phyloP scores from a whole-genome alignment of 30 jellyfish, hydroid and myxozoan genomes.

The Hydra vulgaris region DNA sequence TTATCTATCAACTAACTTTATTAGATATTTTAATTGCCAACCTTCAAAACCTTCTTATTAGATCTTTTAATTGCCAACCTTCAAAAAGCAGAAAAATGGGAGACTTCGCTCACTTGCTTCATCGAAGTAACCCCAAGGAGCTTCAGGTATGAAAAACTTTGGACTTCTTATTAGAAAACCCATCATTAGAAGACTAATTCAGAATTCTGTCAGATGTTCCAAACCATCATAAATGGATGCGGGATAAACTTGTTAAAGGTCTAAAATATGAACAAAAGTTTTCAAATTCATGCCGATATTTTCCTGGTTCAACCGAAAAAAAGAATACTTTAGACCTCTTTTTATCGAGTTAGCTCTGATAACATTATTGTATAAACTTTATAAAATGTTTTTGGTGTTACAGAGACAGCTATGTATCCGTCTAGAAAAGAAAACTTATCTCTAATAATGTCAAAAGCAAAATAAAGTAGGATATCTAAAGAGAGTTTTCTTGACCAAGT shows the following conservation, averaged over 20 bases:
- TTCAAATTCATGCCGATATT: background rate
- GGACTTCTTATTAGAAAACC: background rate
- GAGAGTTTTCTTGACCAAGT: background rate
- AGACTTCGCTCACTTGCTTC: background rate
- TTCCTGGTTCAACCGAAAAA: constrained; percentile 7
- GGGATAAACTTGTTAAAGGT: background rate
- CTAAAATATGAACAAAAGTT: constrained; percentile 2
- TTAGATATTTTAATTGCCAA: background rate
- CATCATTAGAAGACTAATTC: background rate
- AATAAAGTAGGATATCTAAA: background rate
- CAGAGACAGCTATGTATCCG: background rate
- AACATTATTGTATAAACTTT: background rate
- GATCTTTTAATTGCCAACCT: too few species aligned
- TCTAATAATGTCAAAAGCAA: background rate
- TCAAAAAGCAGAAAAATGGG: background rate
- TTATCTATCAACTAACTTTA: background rate
- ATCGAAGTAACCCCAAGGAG: background rate
- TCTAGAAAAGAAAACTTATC: background rate
- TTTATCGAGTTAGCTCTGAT: background rate
- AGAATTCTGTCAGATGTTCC: background rate
- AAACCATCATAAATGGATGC: constrained; percentile 6
- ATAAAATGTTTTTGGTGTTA: too few species aligned
- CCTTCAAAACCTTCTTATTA: too few species aligned
- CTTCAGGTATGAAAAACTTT: background rate
- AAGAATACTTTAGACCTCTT: background rate